A percentile compares a stretch with the other conserved stretches of the same genome.
Evolutionary conservation across 1,140 invertebrate species (phyloP).

Genomic region (Calosoma granatense): DNA sequence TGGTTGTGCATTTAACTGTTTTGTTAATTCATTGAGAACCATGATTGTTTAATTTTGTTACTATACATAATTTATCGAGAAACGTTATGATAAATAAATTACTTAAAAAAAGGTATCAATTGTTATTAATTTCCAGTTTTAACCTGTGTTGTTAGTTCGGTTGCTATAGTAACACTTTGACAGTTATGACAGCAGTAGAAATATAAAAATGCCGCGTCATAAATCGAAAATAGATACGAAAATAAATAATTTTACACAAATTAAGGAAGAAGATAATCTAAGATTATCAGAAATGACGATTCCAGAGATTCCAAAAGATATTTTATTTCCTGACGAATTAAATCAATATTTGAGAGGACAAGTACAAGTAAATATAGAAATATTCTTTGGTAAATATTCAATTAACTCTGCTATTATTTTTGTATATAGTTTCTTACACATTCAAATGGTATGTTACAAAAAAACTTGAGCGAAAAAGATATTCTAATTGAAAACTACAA

Average conservation of each 20-base stretch:
- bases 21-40: too few relatives aligned
- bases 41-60: too few relatives aligned
- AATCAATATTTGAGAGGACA: slow-evolving; percentile 29
- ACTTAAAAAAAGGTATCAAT: not conserved
- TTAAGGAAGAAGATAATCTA: slow-evolving; percentile 10
- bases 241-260: not conserved
- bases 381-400: slow-evolving; percentile 11
- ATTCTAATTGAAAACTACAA: slow-evolving; percentile 14
- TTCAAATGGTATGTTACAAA: slow-evolving; percentile 31
- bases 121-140: not conserved
- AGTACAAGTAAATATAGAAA: slow-evolving; percentile 25
- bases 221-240: too few relatives aligned
- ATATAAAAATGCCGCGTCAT: slow-evolving; percentile 4
- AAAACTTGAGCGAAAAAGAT: slow-evolving; percentile 21
- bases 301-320: slow-evolving; percentile 18
- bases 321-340: slow-evolving; percentile 30
- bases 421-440: slow-evolving; percentile 30
- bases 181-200: not conserved
- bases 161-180: not conserved
- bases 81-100: not conserved
- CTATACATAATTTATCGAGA: not conserved
- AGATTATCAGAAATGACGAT: slow-evolving; percentile 15
- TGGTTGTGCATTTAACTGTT: too few relatives aligned
- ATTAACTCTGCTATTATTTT: too few relatives aligned
- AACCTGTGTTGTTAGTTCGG: not conserved